Evolutionary conservation across 2,888 invertebrate species (phyloP), one percentile per base, ranked within the genome.

Genomic region (Pimpla rufipes): DNA sequence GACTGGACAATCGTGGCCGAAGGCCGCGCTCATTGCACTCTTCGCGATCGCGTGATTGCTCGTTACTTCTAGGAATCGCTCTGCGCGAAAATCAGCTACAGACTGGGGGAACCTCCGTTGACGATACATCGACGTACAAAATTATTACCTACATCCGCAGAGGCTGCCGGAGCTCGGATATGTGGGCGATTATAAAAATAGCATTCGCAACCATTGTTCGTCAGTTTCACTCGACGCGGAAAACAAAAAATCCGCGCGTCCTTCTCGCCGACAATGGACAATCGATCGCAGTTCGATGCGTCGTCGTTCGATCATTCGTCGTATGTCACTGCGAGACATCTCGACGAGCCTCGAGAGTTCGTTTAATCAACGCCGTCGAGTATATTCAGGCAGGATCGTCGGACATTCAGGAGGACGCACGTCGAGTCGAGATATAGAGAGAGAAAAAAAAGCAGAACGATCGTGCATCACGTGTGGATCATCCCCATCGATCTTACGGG

Each of bases 401-500:
- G 5, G 45, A 57, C n/a, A 29, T 0, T 59, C n/a, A 47, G 23
- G 37, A 57, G 37, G 52, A 70, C 70, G 55, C 70, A 70, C 40
- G n/a, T n/a, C n/a, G n/a, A n/a, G n/a, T n/a, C n/a, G n/a, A n/a
- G n/a, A n/a, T n/a, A n/a, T n/a, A 16, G 21, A n/a, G 70, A 37
- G 37, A 71, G 42, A 57, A 55, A 55, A 71, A 13, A 11, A 57
- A 11, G n/a, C n/a, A n/a, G n/a, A n/a, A n/a, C n/a, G n/a, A n/a
- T n/a, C n/a, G n/a, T n/a, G n/a, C n/a, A n/a, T n/a, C n/a, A n/a
- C n/a, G n/a, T n/a, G n/a, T n/a, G 13, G 8, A 45, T 40, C 47
- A 70, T 74, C 45, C 5, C 37, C 37, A 18, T n/a, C n/a, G n/a
- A 47, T 37, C 45, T 87, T 89, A 91, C 55, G 89, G 89, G 70